Base-by-base conservation (phyloP, 1,140 invertebrate genomes). In the Aphelinus atriplicis region DNA sequence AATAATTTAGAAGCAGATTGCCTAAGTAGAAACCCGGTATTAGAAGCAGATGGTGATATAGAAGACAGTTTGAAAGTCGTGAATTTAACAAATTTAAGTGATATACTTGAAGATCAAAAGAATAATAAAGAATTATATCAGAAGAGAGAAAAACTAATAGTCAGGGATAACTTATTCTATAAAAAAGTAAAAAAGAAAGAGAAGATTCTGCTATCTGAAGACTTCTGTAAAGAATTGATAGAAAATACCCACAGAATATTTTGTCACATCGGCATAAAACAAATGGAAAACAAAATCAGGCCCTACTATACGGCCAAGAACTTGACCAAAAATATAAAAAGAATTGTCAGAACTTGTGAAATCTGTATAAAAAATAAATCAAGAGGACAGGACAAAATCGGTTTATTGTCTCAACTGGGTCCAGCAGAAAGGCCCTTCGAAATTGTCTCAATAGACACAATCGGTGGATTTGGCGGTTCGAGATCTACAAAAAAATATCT, bases 361-460 rank as follows among this genome's bases (percentile, higher is more conserved):
- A 56, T 73, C 7, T 77, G 77, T 46, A 71, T 73, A 71, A 78
- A 73, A 74, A 80, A 76, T 43, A 80, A 80, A 71, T 69, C 77
- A 58, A 72, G 75, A 64, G n/a, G 63, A 7, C 7, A 75, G 47
- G 2, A 45, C 6, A 77, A 77, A 64, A 71, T 47, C 65, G 79
- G 79, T 43, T 70, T 78, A 48, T 72, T 81, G 75, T 78, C 78
- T 48, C 77, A 78, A 5, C 45, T 81, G 3, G 77, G 78, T 7
- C 81, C 78, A 69, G 80, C 77, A 0, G 75, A 62, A 68, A n/a
- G 56, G 3, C 79, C 79, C 2, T 78, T 78, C 58, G 86, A 84
- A 88, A 89, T 85, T 70, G 64, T 83, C 3, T 83, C 82, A 7
- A 78, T 85, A 7, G 83, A 84, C 46, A 85, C 80, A 6, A 83